Evolutionary conservation across 1,140 invertebrate species (phyloP).

Genomic region (Caenorhabditis remanei): DNA sequence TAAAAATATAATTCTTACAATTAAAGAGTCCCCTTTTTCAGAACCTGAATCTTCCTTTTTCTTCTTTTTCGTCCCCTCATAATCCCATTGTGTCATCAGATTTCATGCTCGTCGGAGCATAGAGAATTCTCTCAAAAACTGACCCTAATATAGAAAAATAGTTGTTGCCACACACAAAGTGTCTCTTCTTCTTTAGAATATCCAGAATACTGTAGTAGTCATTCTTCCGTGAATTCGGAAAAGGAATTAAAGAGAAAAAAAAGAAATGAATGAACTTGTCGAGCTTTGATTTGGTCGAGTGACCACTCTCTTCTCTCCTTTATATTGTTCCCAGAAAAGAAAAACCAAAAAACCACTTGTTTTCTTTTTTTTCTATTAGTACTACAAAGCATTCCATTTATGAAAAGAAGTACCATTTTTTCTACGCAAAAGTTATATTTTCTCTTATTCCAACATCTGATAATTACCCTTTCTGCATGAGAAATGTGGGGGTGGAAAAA

Average conservation of each 20-base stretch:
- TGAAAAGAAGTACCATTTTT: not conserved
- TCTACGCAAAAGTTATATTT: too few species aligned
- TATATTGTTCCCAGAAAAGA: not conserved
- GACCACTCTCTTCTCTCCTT: not conserved
- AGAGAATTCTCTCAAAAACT: too few species aligned
- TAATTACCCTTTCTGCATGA: not conserved
- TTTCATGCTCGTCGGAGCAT: too few species aligned
- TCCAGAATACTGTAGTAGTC: conserved; percentile 7
- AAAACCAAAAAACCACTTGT: not conserved
- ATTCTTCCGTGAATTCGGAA: not conserved
- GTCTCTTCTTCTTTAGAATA: not conserved
- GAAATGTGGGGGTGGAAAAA: not conserved
- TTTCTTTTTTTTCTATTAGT: not conserved
- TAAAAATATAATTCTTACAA: too few species aligned
- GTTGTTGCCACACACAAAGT: not conserved
- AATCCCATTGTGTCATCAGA: too few species aligned
- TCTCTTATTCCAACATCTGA: not conserved
- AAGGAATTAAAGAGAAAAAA: not conserved
- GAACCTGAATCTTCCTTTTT: too few species aligned
- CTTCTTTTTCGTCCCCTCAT: too few species aligned
- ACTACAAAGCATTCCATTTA: not conserved
- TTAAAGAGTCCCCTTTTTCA: too few species aligned
- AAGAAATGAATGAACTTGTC: not conserved
- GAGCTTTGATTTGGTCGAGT: conserved; percentile 42
- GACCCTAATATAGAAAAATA: not conserved